These are phyloP conservation scores for Rhea pennata DNA, from an alignment of 2,113 vertebrate genomes.

Conservation along the genomic window DNA sequence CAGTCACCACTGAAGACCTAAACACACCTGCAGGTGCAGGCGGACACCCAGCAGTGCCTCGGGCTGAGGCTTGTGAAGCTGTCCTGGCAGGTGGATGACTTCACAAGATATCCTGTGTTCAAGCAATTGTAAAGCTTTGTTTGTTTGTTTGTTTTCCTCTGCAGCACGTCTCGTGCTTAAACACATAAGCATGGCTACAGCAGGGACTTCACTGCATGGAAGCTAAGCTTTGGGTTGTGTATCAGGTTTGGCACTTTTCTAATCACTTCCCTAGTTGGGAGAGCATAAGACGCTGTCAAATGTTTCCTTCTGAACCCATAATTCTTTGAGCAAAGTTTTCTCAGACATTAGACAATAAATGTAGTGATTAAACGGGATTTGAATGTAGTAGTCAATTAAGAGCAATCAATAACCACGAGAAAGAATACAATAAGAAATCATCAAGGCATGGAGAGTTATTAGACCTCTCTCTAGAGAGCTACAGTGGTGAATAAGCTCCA, in stretches of 20 bases:
- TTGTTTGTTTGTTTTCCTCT: not conserved
- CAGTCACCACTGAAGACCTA: not conserved
- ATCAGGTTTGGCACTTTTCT: not conserved
- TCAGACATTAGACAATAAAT: not conserved
- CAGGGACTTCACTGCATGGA: not conserved
- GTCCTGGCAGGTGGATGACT: not conserved
- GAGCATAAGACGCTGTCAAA: too few species aligned
- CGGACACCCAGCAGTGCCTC: rapidly evolving
- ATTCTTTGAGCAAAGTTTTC: too few species aligned
- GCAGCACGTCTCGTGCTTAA: not conserved
- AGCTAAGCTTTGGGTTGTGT: not conserved
- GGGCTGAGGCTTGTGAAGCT: not conserved
- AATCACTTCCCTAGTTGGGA: not conserved
- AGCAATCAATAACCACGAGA: not conserved
- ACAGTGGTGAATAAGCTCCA: not conserved
- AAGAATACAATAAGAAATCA: not conserved
- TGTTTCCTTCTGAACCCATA: too few species aligned
- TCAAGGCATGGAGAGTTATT: not conserved
- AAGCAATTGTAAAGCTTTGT: not conserved
- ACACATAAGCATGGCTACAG: rapidly evolving
- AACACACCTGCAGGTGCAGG: not conserved
- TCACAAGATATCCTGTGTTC: not conserved
- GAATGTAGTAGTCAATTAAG: not conserved
- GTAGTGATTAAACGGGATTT: not conserved
- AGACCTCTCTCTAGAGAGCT: not conserved